Evolutionary conservation across 2,888 invertebrate species (phyloP).

Genomic region (Spialia ferax): DNA sequence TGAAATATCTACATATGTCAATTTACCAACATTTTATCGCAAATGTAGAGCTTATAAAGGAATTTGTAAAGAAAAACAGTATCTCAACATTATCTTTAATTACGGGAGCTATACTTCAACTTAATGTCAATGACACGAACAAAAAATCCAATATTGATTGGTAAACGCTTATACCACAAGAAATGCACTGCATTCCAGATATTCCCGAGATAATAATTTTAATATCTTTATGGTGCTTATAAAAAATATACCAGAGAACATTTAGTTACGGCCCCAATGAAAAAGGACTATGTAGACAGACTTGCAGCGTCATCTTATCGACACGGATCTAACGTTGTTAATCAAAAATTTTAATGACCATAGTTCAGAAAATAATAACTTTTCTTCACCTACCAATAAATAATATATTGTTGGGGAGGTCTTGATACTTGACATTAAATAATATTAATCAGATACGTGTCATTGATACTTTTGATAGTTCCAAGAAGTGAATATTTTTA

Average conservation of each 20-base stretch:
- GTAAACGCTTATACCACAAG: conserved; percentile 35
- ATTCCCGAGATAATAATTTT: conserved; percentile 72
- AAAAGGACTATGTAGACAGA: conserved; percentile 74
- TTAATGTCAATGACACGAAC: conserved; percentile 26
- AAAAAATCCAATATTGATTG: conserved; percentile 37
- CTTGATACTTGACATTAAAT: conserved; percentile 65
- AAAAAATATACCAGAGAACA: conserved; percentile 73
- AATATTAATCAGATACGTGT: no score
- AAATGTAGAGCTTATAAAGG: neutral
- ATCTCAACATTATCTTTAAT: neutral
- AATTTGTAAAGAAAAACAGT: neutral
- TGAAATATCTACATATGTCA: neutral
- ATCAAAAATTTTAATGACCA: conserved; percentile 87
- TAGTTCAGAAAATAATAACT: conserved; percentile 86
- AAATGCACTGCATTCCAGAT: conserved; percentile 62
- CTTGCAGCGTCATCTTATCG: conserved; percentile 82
- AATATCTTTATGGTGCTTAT: conserved; percentile 64
- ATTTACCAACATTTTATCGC: neutral
- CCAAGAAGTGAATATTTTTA: no score
- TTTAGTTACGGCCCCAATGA: conserved; percentile 79
- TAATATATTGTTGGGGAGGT: conserved; percentile 44
- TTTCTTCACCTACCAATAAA: conserved; percentile 70
- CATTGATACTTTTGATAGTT: no score
- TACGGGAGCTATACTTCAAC: conserved; percentile 4
- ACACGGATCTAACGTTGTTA: conserved; percentile 84